A percentile compares a stretch with the other conserved stretches of the same genome.
Conservation (phyloP, 2,113 vertebrate species). For the Chlamydotis undulata region DNA sequence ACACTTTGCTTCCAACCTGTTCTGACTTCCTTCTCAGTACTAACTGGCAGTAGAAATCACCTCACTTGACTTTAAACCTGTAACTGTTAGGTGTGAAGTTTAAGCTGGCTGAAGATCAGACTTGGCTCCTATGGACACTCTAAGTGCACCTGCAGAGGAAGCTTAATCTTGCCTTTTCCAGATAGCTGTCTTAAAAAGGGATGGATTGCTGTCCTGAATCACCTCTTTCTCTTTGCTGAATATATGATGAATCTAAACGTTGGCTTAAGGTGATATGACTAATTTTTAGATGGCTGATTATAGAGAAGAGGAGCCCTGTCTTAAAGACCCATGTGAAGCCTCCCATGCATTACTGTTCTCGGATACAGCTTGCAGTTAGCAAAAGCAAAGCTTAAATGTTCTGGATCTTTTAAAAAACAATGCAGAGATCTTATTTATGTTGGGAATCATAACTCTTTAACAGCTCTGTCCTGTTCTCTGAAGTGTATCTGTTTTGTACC, state of each 20-base stretch:
- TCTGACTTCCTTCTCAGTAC: background rate
- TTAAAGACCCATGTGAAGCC: background rate
- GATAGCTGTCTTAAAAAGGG: background rate
- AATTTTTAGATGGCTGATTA: background rate
- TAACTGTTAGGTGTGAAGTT: background rate
- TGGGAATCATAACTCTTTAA: background rate
- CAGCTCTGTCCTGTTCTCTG: background rate
- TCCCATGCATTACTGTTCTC: background rate
- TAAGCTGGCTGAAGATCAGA: background rate
- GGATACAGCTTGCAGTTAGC: background rate
- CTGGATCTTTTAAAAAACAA: background rate
- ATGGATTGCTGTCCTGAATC: background rate
- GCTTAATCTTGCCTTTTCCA: background rate
- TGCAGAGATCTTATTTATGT: background rate
- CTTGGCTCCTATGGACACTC: background rate
- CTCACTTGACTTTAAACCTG: background rate
- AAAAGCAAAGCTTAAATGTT: background rate
- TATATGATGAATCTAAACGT: background rate
- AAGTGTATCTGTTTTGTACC: background rate
- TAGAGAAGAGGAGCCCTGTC: background rate
- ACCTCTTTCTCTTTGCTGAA: background rate
- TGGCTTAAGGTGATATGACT: background rate
- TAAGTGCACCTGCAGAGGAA: background rate
- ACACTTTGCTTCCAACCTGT: background rate
- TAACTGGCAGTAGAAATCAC: background rate